Conservation (phyloP, 1,140 invertebrate genomes). For the Heliothis subflexa region DNA sequence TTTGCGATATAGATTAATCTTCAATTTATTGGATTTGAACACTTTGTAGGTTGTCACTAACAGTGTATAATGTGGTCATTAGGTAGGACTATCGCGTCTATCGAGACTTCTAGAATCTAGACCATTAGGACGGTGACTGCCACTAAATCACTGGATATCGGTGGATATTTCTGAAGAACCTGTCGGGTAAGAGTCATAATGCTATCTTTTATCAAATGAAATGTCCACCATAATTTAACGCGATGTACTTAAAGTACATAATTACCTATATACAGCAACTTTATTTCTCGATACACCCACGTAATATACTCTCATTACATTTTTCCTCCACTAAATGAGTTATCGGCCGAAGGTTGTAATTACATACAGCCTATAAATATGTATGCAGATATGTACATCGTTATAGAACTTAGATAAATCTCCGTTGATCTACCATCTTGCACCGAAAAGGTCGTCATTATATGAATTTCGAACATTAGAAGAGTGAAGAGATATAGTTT, state of each 20-base stretch:
- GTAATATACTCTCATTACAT: conserved; percentile 40
- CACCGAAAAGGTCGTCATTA: conserved; percentile 61
- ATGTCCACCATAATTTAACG: conserved; percentile 1
- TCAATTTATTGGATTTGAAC: too few species aligned
- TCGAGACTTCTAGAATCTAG: too few species aligned
- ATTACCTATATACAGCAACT: conserved; percentile 24
- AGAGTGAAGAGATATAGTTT: conserved; percentile 57
- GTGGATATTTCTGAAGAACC: too few species aligned
- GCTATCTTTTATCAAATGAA: neutral
- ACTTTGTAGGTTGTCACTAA: too few species aligned
- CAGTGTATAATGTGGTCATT: too few species aligned
- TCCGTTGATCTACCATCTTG: conserved; percentile 55
- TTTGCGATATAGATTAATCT: too few species aligned
- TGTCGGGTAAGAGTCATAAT: too few species aligned
- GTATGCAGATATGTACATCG: conserved; percentile 34
- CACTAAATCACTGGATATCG: too few species aligned
- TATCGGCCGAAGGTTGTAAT: conserved; percentile 43
- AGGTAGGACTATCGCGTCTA: too few species aligned
- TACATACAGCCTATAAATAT: conserved; percentile 39
- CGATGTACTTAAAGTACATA: conserved; percentile 8
- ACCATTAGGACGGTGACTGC: too few species aligned
- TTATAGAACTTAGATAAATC: conserved; percentile 57
- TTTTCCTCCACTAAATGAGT: conserved; percentile 42
- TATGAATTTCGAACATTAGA: conserved; percentile 68
- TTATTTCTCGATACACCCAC: conserved; percentile 16